Evolutionary conservation across 2,888 invertebrate species (phyloP).

Genomic region (Himalopsyche japonica): DNA sequence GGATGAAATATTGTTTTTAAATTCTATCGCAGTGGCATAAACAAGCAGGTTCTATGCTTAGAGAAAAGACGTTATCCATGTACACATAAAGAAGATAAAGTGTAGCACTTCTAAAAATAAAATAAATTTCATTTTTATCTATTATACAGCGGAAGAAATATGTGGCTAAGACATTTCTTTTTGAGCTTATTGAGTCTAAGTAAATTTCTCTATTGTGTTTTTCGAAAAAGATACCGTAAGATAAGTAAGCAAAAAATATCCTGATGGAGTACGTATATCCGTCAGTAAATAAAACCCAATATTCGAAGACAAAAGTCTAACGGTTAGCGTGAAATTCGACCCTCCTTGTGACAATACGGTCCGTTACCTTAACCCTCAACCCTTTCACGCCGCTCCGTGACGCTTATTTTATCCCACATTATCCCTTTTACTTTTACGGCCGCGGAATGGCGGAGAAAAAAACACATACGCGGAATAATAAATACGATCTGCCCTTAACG

Average conservation of each 20-base stretch:
- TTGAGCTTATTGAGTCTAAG: too few relatives aligned
- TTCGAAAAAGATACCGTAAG: neutral
- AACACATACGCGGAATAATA: constrained; percentile 10
- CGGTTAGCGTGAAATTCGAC: constrained; percentile 10
- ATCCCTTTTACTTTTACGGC: constrained; percentile 17
- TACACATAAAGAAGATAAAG: too few relatives aligned
- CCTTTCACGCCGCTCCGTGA: constrained; percentile 29
- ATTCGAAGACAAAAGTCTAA: constrained; percentile 13
- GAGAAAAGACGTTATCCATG: too few relatives aligned
- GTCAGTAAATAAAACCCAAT: neutral
- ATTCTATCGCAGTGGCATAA: too few relatives aligned
- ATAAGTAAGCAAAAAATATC: neutral
- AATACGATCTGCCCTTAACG: constrained; percentile 34
- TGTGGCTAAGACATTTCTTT: too few relatives aligned
- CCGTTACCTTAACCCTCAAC: constrained; percentile 27
- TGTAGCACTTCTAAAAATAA: too few relatives aligned
- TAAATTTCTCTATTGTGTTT: neutral
- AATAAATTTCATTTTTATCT: too few relatives aligned
- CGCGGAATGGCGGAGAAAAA: constrained; percentile 12
- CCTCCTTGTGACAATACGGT: constrained; percentile 12
- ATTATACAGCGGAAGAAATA: too few relatives aligned
- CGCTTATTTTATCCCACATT: constrained; percentile 31
- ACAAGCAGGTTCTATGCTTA: too few relatives aligned
- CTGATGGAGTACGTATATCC: neutral
- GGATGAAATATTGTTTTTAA: too few relatives aligned